Percentiles rank a stretch among this genome's conserved stretches.
Conservation (phyloP, 2,888 invertebrate species). For the Elysia crispata region DNA sequence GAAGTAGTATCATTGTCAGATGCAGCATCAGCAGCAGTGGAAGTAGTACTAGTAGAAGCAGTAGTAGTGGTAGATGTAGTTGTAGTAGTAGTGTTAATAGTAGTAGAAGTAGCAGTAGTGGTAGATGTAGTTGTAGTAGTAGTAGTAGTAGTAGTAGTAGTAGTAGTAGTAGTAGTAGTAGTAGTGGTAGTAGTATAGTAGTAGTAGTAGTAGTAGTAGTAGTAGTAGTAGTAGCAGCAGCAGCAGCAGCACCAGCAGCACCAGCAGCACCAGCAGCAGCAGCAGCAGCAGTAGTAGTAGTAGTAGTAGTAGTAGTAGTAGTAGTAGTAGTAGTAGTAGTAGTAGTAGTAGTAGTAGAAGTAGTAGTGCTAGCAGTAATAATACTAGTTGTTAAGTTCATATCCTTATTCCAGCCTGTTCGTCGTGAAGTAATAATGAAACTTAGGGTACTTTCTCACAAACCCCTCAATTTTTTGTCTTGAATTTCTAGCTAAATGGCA, state of each 20-base stretch:
- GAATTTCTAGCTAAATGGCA: too few species aligned
- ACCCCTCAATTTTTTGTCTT: too few species aligned
- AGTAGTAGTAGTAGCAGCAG: background rate
- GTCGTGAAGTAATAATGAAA: too few species aligned
- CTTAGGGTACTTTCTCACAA: too few species aligned
- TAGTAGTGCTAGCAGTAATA: background rate
- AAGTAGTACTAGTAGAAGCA: too few species aligned
- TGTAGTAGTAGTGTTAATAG: too few species aligned
- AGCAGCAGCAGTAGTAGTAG: constrained; percentile 20
- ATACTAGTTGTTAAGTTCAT: background rate
- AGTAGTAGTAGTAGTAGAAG: constrained; percentile 21
- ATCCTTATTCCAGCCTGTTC: too few species aligned
- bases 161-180: constrained; percentile 24
- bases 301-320: background rate
- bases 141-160: constrained; percentile 32
- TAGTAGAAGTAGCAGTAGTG: too few species aligned
- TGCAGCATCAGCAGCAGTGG: constrained; percentile 13
- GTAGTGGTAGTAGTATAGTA: too few species aligned
- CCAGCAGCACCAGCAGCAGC: background rate
- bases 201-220: constrained; percentile 23
- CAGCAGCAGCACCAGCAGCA: background rate
- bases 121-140: too few species aligned
- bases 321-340: constrained; percentile 32
- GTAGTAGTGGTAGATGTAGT: too few species aligned
- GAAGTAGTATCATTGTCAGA: too few species aligned